Percentiles rank a stretch among this genome's conserved stretches.
Conservation (phyloP, 2,888 invertebrate genomes). For the Drosophila borborema region DNA sequence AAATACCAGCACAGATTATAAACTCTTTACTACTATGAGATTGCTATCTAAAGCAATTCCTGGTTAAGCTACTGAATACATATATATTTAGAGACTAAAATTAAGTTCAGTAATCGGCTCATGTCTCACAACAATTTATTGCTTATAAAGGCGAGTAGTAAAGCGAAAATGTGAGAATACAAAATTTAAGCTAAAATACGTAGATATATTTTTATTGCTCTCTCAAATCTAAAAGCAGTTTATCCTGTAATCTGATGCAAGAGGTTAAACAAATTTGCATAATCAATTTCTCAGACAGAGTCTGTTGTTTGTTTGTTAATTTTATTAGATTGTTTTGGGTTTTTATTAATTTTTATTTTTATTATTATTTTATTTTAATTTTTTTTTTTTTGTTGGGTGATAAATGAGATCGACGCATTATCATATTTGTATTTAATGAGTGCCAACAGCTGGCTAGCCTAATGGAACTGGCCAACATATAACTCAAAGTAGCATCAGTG, state of each 20-base stretch:
- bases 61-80: constrained; percentile 4
- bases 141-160: constrained; percentile 8
- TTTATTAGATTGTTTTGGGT: not conserved
- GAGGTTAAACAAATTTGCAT: constrained; percentile 52
- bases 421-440: constrained; percentile 51
- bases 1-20: not conserved
- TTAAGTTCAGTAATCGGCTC: constrained; percentile 17
- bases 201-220: not conserved
- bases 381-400: constrained; percentile 34
- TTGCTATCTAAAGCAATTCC: not conserved
- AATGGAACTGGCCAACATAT: constrained; percentile 32
- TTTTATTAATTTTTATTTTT: constrained; percentile 19
- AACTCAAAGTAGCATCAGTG: constrained; percentile 31
- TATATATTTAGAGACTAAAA: constrained; percentile 11
- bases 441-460: constrained; percentile 28
- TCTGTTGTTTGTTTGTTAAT: constrained; percentile 11
- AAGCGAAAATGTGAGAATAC: not conserved
- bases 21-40: not conserved
- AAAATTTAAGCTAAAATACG: not conserved
- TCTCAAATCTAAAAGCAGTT: constrained; percentile 4
- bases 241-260: constrained; percentile 13
- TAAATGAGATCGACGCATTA: constrained; percentile 48
- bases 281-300: constrained; percentile 47
- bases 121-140: constrained; percentile 18
- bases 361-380: not conserved